phyloP scores from a whole-genome alignment of 2,888 invertebrate species.

The Junonia oenone region DNA sequence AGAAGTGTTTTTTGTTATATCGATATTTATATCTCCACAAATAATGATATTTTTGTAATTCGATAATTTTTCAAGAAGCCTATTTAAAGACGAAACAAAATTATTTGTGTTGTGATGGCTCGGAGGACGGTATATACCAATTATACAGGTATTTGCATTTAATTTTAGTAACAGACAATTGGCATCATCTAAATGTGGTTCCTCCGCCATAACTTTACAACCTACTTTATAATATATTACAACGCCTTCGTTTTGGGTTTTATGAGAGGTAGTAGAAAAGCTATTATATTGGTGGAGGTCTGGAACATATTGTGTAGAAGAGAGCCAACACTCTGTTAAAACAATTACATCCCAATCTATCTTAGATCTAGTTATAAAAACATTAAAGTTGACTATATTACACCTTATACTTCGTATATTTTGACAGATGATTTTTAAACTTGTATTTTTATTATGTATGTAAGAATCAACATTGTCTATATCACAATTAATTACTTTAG shows the following conservation, averaged over 20 bases:
- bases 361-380: not conserved
- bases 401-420: conserved; percentile 12
- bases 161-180: too few relatives aligned
- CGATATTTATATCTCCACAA: too few relatives aligned
- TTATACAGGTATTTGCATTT: too few relatives aligned
- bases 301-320: not conserved
- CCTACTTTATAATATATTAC: conserved; percentile 25
- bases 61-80: conserved; percentile 1
- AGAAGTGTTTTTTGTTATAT: not conserved
- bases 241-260: conserved; percentile 32
- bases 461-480: too few relatives aligned
- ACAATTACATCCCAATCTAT: conserved; percentile 5
- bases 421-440: not conserved
- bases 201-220: not conserved
- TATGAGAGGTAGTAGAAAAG: too few relatives aligned
- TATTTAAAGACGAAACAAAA: conserved; percentile 13
- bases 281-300: too few relatives aligned
- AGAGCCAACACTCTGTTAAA: conserved; percentile 15
- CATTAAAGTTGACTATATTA: conserved; percentile 5
- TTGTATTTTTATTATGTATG: not conserved
- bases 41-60: conserved; percentile 27
- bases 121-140: too few relatives aligned
- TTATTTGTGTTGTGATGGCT: conserved; percentile 7
- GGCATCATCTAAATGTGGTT: too few relatives aligned
- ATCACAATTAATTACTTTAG: not conserved